Evolutionary conservation across 2,888 invertebrate species (phyloP).

Genomic region (Eupithecia pulchellata): DNA sequence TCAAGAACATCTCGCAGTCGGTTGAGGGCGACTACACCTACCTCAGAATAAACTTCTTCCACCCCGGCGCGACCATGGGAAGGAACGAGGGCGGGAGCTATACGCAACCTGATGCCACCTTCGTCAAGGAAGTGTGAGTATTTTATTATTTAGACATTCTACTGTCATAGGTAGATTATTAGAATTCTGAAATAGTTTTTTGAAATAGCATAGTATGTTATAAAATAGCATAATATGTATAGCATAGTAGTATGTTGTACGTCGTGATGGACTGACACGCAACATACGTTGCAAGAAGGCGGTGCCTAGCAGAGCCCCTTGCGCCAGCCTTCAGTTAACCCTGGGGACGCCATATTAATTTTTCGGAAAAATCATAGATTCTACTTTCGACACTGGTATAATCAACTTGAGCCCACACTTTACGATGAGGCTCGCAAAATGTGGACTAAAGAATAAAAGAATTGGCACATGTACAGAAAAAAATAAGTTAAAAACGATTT

Average conservation of each 20-base stretch:
- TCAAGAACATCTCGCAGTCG: constrained; percentile 99
- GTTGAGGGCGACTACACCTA: constrained; percentile 99
- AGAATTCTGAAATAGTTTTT: too few species aligned
- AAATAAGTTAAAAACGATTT: not conserved
- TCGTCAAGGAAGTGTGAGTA: constrained; percentile 98
- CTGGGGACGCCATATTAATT: too few species aligned
- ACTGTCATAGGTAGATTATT: too few species aligned
- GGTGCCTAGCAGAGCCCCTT: too few species aligned
- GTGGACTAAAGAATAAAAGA: too few species aligned
- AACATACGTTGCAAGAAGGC: too few species aligned
- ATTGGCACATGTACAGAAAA: not conserved
- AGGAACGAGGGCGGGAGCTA: constrained; percentile 96
- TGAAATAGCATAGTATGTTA: not conserved
- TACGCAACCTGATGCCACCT: constrained; percentile 97
- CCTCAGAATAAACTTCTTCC: constrained; percentile 98
- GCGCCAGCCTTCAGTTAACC: too few species aligned
- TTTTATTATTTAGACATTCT: not conserved
- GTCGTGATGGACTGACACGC: too few species aligned
- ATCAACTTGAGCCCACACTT: not conserved
- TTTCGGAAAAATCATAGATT: too few species aligned
- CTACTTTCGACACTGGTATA: too few species aligned
- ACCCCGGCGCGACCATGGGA: constrained; percentile 98
- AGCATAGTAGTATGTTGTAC: too few species aligned
- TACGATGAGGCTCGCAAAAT: not conserved
- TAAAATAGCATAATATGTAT: too few species aligned